Percentiles rank a stretch among this genome's conserved stretches.
Evolutionary conservation across 2,797 vertebrate genomes (phyloP).

Genomic region (Amblyraja radiata): DNA sequence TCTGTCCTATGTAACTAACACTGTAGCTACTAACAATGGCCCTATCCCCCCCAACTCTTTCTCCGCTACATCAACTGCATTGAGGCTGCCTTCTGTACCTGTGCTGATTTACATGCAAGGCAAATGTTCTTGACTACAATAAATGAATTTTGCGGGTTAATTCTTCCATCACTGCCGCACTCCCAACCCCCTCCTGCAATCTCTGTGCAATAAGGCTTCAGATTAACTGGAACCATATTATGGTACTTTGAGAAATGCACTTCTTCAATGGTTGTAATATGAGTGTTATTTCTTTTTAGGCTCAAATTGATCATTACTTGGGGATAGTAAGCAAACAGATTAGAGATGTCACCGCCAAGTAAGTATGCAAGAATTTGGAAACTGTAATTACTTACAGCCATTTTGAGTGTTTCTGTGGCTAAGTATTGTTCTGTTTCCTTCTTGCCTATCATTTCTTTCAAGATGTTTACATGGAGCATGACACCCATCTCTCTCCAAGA

Average conservation of each 20-base stretch:
- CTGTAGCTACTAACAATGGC: too few species aligned
- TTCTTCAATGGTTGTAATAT: not conserved
- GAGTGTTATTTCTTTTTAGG: constrained; percentile 54
- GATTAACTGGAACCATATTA: not conserved
- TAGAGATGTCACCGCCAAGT: constrained; percentile 81
- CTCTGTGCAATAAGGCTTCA: not conserved
- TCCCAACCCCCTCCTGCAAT: too few species aligned
- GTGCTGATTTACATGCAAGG: not conserved
- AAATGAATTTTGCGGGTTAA: not conserved
- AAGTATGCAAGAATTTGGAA: constrained; percentile 51
- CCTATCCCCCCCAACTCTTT: too few species aligned
- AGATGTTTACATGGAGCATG: not conserved
- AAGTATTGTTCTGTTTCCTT: not conserved
- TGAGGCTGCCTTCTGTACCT: too few species aligned
- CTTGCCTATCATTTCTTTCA: not conserved
- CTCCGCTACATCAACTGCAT: too few species aligned
- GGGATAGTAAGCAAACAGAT: constrained; percentile 75
- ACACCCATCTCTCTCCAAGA: not conserved
- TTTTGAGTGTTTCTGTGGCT: not conserved
- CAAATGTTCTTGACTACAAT: not conserved
- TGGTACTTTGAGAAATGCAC: not conserved
- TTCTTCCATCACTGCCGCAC: not conserved
- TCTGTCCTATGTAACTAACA: too few species aligned
- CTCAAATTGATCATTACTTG: constrained; percentile 84
- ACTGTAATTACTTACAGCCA: not conserved